These are phyloP conservation scores for Bellardia pandia DNA, from an alignment of 2,888 invertebrate species.

Conservation along the genomic window DNA sequence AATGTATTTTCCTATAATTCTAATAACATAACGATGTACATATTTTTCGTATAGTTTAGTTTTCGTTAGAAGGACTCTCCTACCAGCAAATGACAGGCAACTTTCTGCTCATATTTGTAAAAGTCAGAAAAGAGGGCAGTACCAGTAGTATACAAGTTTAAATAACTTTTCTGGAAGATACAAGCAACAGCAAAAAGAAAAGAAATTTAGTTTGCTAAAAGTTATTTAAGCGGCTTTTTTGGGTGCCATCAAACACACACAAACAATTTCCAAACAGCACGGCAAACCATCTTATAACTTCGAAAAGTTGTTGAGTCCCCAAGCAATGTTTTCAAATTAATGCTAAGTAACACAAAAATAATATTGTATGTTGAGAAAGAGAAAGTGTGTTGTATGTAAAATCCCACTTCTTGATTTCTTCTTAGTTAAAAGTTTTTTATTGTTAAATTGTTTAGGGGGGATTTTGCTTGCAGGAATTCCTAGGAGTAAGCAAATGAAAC, in stretches of 20 bases:
- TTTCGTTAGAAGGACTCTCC: background rate
- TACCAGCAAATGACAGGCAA: background rate
- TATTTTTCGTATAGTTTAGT: background rate
- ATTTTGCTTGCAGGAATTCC: too few species aligned
- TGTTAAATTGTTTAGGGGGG: too few species aligned
- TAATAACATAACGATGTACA: background rate
- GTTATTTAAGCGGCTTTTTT: background rate
- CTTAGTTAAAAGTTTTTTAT: too few species aligned
- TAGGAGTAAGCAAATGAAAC: too few species aligned
- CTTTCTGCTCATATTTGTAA: background rate
- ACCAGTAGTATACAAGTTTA: background rate
- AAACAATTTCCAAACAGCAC: background rate
- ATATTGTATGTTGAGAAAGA: too few species aligned
- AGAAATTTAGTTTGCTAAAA: background rate
- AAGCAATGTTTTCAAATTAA: too few species aligned
- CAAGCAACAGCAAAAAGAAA: background rate
- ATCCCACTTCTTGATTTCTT: too few species aligned
- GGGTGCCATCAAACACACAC: background rate
- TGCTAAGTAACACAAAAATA: too few species aligned
- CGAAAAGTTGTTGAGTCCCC: background rate
- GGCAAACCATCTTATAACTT: background rate
- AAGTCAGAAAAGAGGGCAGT: background rate
- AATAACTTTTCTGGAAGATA: background rate
- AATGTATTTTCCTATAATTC: too few species aligned
- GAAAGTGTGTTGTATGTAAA: too few species aligned